phyloP scores from a whole-genome alignment of 2,888 invertebrate species.

The Thymelicus lineola region DNA sequence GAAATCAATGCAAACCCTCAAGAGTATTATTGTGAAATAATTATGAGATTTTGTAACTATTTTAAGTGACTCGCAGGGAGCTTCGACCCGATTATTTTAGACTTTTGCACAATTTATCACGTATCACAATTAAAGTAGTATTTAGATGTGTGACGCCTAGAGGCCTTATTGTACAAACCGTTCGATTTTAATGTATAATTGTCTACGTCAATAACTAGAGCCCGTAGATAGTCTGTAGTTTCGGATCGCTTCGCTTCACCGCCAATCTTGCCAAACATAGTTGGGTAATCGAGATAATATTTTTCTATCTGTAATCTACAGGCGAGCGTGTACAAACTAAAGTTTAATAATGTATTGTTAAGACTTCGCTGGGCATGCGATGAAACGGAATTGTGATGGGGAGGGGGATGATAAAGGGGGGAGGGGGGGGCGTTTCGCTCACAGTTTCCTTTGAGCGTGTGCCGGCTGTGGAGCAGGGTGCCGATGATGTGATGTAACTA shows the following conservation, averaged over 20 bases:
- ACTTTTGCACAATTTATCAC: constrained; percentile 25
- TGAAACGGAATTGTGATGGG: constrained; percentile 31
- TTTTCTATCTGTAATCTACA: constrained; percentile 36
- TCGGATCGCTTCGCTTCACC: constrained; percentile 28
- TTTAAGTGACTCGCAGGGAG: not conserved
- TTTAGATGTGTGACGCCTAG: constrained; percentile 16
- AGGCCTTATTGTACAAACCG: constrained; percentile 31
- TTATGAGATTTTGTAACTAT: constrained; percentile 8
- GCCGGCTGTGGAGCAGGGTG: constrained; percentile 52
- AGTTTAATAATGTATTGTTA: constrained; percentile 48
- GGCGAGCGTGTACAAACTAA: constrained; percentile 54
- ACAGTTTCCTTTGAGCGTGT: constrained; percentile 37
- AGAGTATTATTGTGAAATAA: constrained; percentile 5
- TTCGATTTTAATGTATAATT: not conserved
- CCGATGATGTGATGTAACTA: constrained; percentile 62
- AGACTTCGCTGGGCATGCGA: constrained; percentile 47
- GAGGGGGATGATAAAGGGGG: not conserved
- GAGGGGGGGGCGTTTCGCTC: constrained; percentile 14
- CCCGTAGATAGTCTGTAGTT: constrained; percentile 26
- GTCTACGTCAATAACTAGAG: not conserved
- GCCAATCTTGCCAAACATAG: constrained; percentile 35
- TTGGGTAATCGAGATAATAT: constrained; percentile 34
- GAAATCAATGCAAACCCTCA: too few species aligned
- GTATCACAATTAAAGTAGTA: constrained; percentile 19
- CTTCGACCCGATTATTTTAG: constrained; percentile 3